Evolutionary conservation across 1,140 invertebrate genomes (phyloP), one percentile per base, ranked within the genome.

Genomic region (Drosophila burlai): DNA sequence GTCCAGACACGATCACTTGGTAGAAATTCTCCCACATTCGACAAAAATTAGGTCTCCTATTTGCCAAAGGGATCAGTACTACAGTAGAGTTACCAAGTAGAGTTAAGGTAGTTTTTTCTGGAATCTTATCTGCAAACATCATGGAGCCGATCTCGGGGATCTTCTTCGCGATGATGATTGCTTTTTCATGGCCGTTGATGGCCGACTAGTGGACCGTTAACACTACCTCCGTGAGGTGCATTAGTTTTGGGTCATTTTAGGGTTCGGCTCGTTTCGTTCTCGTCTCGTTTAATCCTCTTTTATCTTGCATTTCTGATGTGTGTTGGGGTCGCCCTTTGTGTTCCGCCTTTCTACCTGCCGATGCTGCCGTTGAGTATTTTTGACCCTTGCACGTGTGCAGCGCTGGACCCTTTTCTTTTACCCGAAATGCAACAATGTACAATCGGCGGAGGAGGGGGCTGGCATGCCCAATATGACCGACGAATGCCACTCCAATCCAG

Each of bases 371-470:
- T 9, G 15, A 26, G 24, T 49, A 57, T 36, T 16, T 71, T 68
- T 77, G 80, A 86, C 84, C 83, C 83, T 89, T 87, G 83, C 83
- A 87, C 83, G 83, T 87, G 83, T 82, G 80, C 68, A 73, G n/a
- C 45, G 67, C 58, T 66, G 76, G 58, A 82, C 79, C 71, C 40
- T 80, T 46, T 85, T 73, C 54, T 24, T 55, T 34, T 38, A 31
- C 43, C 21, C 50, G 10, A 79, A 86, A 79, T 86, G 76, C 68
- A 75, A 84, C 68, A 80, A 80, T 83, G 72, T 61, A 74, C 76
- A 87, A 87, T 83, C 64, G n/a, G 42, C 34, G 38, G 74, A 46
- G 60, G 59, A 42, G 64, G 61, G 54, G 66, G 59, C 43, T 66
- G 54, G 69, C 65, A 67, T 76, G 34, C 45, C 43, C 24, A 26